Percentiles rank a stretch among this genome's conserved stretches.
Conservation (phyloP, 2,888 invertebrate species). For the Nymphalis polychloros region DNA sequence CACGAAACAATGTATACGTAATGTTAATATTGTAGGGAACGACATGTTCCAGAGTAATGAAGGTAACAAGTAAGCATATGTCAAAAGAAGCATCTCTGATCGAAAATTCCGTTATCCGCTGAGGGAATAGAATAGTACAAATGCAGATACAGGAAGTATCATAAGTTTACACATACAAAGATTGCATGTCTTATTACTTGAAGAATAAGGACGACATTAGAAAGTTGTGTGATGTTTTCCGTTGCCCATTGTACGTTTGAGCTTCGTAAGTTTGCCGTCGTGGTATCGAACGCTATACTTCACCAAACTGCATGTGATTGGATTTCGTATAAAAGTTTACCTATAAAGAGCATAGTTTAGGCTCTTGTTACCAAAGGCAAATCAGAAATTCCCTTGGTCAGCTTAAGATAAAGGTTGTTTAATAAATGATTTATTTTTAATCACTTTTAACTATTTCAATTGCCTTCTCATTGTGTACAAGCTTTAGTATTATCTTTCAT, state of each 20-base stretch:
- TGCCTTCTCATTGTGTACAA: too few species aligned
- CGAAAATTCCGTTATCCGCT: conserved; percentile 74
- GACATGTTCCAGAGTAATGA: conserved; percentile 39
- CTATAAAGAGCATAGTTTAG: conserved; percentile 64
- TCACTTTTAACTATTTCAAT: too few species aligned
- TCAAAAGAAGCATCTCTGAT: conserved; percentile 63
- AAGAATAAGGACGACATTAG: conserved; percentile 11
- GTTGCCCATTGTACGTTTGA: conserved; percentile 47
- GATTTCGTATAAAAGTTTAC: conserved; percentile 68
- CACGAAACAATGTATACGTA: too few species aligned
- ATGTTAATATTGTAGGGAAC: too few species aligned
- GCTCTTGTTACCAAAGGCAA: conserved; percentile 42
- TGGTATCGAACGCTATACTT: conserved; percentile 47
- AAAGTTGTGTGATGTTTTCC: conserved; percentile 12
- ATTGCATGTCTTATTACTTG: conserved; percentile 17
- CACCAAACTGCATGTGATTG: conserved; percentile 65
- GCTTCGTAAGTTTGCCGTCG: conserved; percentile 57
- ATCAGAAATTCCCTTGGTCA: conserved; percentile 26
- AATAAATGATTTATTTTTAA: too few species aligned
- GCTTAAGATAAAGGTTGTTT: not conserved
- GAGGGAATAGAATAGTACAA: conserved; percentile 70
- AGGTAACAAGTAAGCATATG: conserved; percentile 58
- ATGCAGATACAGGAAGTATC: conserved; percentile 34
- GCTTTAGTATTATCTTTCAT: too few species aligned
- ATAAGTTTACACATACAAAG: conserved; percentile 4